These are phyloP conservation scores for Eulemur rufifrons DNA, from an alignment of 2,113 vertebrate species.

Conservation along the genomic window DNA sequence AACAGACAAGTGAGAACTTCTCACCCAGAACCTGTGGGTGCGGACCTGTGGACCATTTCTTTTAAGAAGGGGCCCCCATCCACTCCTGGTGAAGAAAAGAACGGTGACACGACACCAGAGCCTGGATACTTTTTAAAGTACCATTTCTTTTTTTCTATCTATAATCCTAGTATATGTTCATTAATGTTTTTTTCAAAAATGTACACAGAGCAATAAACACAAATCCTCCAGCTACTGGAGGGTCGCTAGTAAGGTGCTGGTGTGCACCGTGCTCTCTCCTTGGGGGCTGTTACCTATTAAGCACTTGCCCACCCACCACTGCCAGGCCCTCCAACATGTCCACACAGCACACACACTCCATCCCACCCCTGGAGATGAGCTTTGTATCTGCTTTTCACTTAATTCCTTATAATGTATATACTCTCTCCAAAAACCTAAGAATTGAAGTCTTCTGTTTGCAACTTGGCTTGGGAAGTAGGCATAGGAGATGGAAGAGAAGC, in stretches of 20 bases:
- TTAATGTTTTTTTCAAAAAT: no score
- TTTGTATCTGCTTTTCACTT: not conserved
- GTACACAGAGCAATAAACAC: not conserved
- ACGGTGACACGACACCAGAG: not conserved
- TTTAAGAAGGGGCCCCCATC: not conserved
- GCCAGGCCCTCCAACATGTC: not conserved
- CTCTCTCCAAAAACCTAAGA: not conserved
- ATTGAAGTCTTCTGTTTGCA: not conserved
- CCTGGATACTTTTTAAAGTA: not conserved
- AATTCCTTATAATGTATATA: not conserved
- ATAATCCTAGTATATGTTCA: not conserved
- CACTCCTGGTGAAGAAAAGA: accelerated
- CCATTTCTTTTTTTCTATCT: not conserved
- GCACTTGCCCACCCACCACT: not conserved
- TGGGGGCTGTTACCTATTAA: accelerated
- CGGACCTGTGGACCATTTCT: not conserved
- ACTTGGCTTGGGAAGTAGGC: no score
- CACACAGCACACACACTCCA: not conserved
- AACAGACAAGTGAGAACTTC: not conserved
- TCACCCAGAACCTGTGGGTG: accelerated
- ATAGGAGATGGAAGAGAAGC: accelerated
- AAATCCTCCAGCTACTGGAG: accelerated
- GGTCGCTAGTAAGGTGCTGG: accelerated
- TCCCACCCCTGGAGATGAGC: not conserved
- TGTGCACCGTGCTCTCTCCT: accelerated